These are phyloP conservation scores for Aradophagus sp. DNA, from an alignment of 1,140 invertebrate species.

Conservation along the genomic window DNA sequence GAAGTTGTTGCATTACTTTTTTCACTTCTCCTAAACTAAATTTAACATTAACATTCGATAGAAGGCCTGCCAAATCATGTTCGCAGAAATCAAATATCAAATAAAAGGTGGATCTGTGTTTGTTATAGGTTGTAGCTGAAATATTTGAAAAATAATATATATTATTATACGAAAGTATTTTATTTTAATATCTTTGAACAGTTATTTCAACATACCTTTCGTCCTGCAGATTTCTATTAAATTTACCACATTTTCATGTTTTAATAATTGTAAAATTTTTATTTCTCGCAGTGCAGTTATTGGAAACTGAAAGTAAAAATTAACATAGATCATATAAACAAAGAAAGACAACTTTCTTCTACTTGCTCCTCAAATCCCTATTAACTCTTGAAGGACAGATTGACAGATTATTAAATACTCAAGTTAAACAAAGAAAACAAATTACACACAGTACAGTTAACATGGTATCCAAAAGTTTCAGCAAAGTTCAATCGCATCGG, in stretches of 20 bases:
- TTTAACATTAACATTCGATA: slow-evolving; percentile 97
- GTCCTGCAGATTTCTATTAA: slow-evolving; percentile 97
- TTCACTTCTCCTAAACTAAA: slow-evolving; percentile 98
- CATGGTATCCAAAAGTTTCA: no score
- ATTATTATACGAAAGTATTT: no score
- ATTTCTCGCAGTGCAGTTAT: slow-evolving; percentile 98
- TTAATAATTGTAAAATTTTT: slow-evolving; percentile 95
- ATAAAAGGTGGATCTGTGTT: slow-evolving; percentile 95
- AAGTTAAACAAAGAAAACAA: no score
- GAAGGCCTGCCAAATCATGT: slow-evolving; percentile 96
- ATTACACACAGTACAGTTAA: background rate
- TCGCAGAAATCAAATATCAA: slow-evolving; percentile 99
- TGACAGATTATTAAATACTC: no score
- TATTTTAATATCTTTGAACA: background rate
- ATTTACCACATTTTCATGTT: slow-evolving; percentile 98
- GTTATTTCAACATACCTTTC: slow-evolving; percentile 77
- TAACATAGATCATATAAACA: no score
- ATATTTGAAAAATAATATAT: slow-evolving; percentile 3
- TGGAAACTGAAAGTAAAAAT: slow-evolving; percentile 86
- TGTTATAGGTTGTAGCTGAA: slow-evolving; percentile 82
- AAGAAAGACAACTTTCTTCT: no score
- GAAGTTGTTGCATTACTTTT: slow-evolving; percentile 97
- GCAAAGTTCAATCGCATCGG: background rate
- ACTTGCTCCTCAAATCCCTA: no score
- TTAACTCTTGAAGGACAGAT: no score